Evolutionary conservation across 2,888 invertebrate genomes (phyloP), one percentile per base, ranked within the genome.

Genomic region (Dasypogon diadema): DNA sequence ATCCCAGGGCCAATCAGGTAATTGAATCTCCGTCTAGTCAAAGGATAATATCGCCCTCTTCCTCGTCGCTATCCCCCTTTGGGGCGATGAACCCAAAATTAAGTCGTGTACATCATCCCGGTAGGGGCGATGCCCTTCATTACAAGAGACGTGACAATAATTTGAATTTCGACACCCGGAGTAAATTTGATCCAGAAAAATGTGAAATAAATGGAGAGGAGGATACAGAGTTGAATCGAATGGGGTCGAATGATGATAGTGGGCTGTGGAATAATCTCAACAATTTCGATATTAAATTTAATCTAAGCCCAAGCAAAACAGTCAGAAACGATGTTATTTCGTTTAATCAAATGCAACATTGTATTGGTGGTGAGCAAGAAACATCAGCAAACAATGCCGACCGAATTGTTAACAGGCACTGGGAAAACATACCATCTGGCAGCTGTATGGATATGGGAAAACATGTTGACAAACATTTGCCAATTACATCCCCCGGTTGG

Each of bases 391-490:
- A 16, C 37, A 60, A 10, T 6, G 12, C 18, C 21, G 12, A 12
- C 12, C 12, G 12, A 42, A 42, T 12, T 54, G 54, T 18, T 10
- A 18, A 46, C 14, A 21, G 48, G 37, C 65, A 46, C 21, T 48
- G 46, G 48, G 26, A 68, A 12, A 68, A 48, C 65, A 68, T 18
- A 68, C 14, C 65, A 48, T 68, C 65, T 68, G 65, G 48, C 26
- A 68, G 65, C 21, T 68, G 46, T 48, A 34, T 21, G 37, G 46
- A 46, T 14, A 48, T 48, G 24, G 68, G 37, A 74, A 68, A 68
- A 68, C 74, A 65, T 68, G 74, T 76, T 76, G 76, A 76, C 74
- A 76, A 76, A 76, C 65, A 58, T 56, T 74, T 68, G 34, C 74
- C 68, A 34, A 26, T 14, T 48, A 68, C 48, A 48, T 24, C 22